Evolutionary conservation across 2,888 invertebrate genomes (phyloP).

Genomic region (Osmoderma eremita): DNA sequence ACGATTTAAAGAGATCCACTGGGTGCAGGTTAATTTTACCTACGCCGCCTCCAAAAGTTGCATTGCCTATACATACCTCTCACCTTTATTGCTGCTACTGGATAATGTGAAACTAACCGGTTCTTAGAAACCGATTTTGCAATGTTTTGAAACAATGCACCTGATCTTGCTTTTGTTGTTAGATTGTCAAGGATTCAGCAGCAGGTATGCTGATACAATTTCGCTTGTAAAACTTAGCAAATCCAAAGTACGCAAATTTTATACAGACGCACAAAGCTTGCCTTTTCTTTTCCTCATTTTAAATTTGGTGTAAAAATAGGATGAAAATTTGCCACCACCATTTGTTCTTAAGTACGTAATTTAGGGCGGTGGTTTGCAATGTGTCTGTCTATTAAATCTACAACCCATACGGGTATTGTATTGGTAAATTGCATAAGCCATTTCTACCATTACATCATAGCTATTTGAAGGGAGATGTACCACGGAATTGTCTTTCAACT

Average conservation of each 20-base stretch:
- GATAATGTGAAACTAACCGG: neutral
- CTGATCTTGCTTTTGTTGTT: neutral
- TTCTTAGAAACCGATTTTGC: neutral
- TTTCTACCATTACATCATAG: neutral
- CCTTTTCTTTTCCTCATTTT: neutral
- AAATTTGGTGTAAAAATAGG: neutral
- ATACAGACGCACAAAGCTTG: neutral
- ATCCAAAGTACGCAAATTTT: neutral
- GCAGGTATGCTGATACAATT: neutral
- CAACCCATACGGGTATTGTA: neutral
- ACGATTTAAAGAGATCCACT: too few species aligned
- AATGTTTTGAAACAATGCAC: neutral
- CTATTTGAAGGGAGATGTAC: neutral
- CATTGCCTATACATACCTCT: neutral
- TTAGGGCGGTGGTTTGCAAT: neutral
- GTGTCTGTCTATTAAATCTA: neutral
- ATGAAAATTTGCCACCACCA: neutral
- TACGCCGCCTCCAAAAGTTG: neutral
- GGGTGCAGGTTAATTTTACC: neutral
- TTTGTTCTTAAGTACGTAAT: neutral
- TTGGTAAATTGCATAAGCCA: neutral
- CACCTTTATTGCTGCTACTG: neutral
- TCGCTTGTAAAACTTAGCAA: neutral
- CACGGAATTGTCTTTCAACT: neutral
- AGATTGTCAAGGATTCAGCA: neutral